Base-by-base conservation (phyloP, 2,888 invertebrate genomes). In the Argyresthia albistria region DNA sequence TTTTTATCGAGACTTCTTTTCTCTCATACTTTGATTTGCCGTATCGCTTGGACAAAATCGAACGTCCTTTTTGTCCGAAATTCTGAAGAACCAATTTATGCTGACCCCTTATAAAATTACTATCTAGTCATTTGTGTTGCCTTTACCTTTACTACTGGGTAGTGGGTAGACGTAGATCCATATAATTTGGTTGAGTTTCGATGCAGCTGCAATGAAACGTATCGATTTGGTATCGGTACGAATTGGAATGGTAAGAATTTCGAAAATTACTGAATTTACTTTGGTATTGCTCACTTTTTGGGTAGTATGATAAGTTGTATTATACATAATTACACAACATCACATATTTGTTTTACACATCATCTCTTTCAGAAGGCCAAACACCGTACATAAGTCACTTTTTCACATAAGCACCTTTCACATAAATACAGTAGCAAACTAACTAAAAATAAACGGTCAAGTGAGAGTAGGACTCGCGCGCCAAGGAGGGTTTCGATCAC, bases 241-340 rank as follows among this genome's bases (percentile, higher is more conserved):
- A 67, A 53, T 61, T 54, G 70, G 69, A 64, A 78, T 77, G 69
- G 67, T 39, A 60, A 62, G 69, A 66, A 81, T 71, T 75, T 74
- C 15, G 10, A 46, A 15, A 46, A 46, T 8, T 42, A 42, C 12
- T 42, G 39, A 39, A 39, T 39, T 39, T 9, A 8, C 39, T 12
- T n/a, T 42, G 11, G 42, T n/a, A 11, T n/a, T n/a, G 12, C 42
- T 42, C 11, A 42, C 42, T 7, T 42, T 42, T 25, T 25, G 25
- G 25, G 2, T 6, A 4, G 3, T 6, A 25, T 25, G 25, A 25
- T 25, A 25, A 25, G 25, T 25, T 36, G 36, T 36, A 36, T 8
- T 9, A 39, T 8, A 39, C 9, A 3, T 39, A 6, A 39, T 39
- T 39, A 39, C 8, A 4, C 8, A 3, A 4, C 39, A 39, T 4